These are phyloP conservation scores for Acanthopagrus latus DNA, from an alignment of 2,797 vertebrate species.

Conservation along the genomic window DNA sequence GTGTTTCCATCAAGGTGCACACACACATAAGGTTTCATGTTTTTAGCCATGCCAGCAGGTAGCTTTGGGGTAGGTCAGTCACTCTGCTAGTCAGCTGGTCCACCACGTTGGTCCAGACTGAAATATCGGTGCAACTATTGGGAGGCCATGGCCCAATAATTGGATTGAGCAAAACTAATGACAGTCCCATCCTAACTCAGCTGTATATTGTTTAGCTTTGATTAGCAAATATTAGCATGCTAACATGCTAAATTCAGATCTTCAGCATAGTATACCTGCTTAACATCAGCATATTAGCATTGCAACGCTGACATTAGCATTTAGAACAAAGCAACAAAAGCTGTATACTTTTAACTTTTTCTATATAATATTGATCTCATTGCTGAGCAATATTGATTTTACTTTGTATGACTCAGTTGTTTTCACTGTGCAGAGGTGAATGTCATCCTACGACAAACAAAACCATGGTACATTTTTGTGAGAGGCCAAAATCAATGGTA, in stretches of 20 bases:
- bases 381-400: conserved; percentile 40
- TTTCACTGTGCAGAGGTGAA: conserved; percentile 49
- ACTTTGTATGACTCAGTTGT: not conserved
- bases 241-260: not conserved
- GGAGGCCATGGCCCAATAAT: no score
- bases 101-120: no score
- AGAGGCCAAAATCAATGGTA: conserved; percentile 15
- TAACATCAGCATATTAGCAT: not conserved
- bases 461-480: conserved; percentile 5
- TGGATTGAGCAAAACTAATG: no score
- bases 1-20: no score
- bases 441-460: conserved; percentile 50
- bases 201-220: not conserved
- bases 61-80: no score
- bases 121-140: no score
- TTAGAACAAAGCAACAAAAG: not conserved
- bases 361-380: conserved; percentile 34
- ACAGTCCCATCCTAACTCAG: no score
- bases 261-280: not conserved
- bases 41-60: no score
- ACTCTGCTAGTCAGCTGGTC: no score
- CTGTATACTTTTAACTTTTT: not conserved
- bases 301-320: not conserved
- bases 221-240: not conserved
- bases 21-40: no score